Conservation (phyloP, 2,113 vertebrate species). For the Brevimyrus niger region DNA sequence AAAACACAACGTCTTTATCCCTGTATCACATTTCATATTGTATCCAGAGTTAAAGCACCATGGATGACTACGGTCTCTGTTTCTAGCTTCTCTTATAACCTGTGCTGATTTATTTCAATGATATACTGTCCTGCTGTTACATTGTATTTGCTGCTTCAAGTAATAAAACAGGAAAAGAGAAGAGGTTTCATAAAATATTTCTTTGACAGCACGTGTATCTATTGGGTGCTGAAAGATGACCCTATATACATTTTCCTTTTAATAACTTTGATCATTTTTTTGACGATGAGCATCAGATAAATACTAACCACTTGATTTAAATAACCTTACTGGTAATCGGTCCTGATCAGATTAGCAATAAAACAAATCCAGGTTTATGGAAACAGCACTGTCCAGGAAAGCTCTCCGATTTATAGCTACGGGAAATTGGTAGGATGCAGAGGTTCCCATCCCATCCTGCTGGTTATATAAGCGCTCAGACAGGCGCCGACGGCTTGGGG, state of each 20-base stretch:
- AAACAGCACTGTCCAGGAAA: background rate
- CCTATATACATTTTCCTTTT: background rate
- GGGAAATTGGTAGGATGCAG: background rate
- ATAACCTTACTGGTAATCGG: background rate
- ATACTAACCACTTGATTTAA: background rate
- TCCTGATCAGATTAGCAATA: background rate
- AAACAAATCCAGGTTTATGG: background rate
- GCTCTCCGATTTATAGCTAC: background rate
- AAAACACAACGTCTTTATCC: slow-evolving; percentile 1
- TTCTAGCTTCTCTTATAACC: slow-evolving; percentile 5
- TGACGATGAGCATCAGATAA: background rate
- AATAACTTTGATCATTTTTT: background rate
- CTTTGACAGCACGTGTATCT: background rate
- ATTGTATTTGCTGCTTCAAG: background rate
- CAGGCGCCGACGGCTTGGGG: background rate
- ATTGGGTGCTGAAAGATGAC: background rate
- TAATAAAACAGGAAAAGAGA: background rate
- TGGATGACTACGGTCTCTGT: background rate
- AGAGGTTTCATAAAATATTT: background rate
- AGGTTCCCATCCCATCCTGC: background rate
- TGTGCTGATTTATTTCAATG: background rate
- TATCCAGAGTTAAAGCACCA: slow-evolving; percentile 10
- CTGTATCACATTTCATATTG: slow-evolving; percentile 1
- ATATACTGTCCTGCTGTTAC: background rate
- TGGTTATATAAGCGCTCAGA: background rate